These are phyloP conservation scores for Eclectus roratus DNA, from an alignment of 2,113 vertebrate genomes.

Conservation along the genomic window DNA sequence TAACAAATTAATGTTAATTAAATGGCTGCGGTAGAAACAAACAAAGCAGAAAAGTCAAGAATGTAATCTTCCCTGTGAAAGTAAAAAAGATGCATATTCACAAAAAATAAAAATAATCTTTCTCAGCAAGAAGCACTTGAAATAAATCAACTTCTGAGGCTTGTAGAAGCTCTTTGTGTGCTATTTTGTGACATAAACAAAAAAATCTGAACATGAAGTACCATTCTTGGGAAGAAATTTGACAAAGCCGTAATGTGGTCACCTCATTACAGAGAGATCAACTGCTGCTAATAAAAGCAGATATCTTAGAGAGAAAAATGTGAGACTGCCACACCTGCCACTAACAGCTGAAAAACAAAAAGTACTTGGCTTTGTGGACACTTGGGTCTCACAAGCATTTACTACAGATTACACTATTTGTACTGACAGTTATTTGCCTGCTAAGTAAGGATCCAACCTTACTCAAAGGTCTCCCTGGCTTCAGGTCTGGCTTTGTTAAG, in stretches of 20 bases:
- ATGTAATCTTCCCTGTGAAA: not conserved
- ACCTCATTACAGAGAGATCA: conserved; percentile 12
- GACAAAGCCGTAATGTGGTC: not conserved
- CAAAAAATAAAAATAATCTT: conserved; percentile 7
- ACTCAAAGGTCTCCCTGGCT: not conserved
- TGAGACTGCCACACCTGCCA: not conserved
- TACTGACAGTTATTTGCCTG: not conserved
- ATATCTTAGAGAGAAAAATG: not conserved
- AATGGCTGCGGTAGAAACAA: not conserved
- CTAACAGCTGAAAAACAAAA: not conserved
- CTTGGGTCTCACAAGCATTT: not conserved
- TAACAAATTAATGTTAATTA: not conserved
- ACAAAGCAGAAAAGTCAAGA: not conserved
- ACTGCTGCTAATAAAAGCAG: conserved; percentile 31
- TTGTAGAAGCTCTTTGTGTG: not conserved
- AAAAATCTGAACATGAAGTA: conserved; percentile 43
- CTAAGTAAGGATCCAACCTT: not conserved
- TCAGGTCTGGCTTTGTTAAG: not conserved
- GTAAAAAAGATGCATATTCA: not conserved
- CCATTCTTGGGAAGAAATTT: conserved; percentile 10
- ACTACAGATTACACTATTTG: not conserved
- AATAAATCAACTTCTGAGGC: conserved; percentile 31
- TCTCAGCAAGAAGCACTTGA: conserved; percentile 16
- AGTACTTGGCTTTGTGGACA: not conserved
- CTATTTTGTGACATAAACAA: conserved; percentile 18